Base-by-base conservation (phyloP, 2,888 invertebrate species). In the Drosophila infuscata region DNA sequence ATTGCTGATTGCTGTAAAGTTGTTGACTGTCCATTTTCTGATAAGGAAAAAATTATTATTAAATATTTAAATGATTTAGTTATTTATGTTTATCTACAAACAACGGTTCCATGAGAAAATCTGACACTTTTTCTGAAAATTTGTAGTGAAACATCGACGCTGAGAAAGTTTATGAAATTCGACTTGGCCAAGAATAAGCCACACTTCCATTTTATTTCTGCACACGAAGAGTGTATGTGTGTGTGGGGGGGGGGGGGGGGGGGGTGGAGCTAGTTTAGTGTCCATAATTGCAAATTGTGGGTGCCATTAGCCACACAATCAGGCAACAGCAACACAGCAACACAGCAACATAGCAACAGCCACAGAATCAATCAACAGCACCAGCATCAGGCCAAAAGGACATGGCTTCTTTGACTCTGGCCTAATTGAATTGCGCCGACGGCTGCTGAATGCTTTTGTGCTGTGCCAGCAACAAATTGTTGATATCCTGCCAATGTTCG, bases 391-490 rank as follows among this genome's bases (percentile, higher is more conserved):
- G 9, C 59, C 38, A 51, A 29, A 46, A 36, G 49, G 63, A n/a
- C 74, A 51, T 33, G 32, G 59, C 65, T 32, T 54, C 66, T 52
- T 43, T 60, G 58, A 58, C 57, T 64, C 62, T 64, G 46, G 69
- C 80, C 80, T 82, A 84, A 82, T 82, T 82, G 82, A 82, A 82
- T 84, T 82, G 62, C 35, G 68, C 80, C 79, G 58, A 53, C 67
- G 85, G 82, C 75, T 72, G 69, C 57, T 60, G 60, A 36, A 65
- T 60, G 73, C 69, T 56, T 74, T 84, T 76, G 69, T 84, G 76
- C 85, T 71, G 69, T 53, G 80, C 65, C 80, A 79, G 82, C 80
- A 68, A 70, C 68, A 84, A 69, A 56, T 56, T 79, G 67, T 73
- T 69, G 68, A 69, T 79, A 69, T 67, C 64, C 81, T 57, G 58